Conservation (phyloP, 35 echinoderm and acorn worm genomes). For the Apostichopus californicus region DNA sequence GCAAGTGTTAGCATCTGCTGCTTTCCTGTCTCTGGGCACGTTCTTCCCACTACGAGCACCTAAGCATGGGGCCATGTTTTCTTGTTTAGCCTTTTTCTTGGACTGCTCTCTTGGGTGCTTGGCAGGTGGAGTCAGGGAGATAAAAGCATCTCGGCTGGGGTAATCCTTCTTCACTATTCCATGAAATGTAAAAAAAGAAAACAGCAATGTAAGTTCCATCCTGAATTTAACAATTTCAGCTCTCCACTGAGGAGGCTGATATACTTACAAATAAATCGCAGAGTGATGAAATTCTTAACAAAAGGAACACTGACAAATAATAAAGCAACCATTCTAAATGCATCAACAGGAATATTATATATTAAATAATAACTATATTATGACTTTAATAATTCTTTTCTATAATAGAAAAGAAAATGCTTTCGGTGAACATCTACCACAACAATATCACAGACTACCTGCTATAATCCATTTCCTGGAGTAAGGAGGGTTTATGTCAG, state of each 20-base stretch:
- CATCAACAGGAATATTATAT: too few species aligned
- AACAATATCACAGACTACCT: too few species aligned
- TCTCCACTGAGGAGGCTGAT: not conserved
- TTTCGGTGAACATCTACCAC: too few species aligned
- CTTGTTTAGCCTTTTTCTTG: not conserved
- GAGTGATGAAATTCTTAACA: not conserved
- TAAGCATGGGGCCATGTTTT: not conserved
- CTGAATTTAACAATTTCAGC: not conserved
- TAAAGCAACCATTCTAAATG: too few species aligned
- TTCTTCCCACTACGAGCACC: not conserved
- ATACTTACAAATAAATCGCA: not conserved
- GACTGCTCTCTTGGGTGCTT: not conserved
- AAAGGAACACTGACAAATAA: too few species aligned
- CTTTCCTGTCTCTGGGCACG: not conserved
- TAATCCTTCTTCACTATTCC: not conserved
- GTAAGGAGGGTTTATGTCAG: too few species aligned
- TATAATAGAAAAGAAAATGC: too few species aligned
- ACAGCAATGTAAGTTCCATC: too few species aligned
- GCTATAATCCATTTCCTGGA: too few species aligned
- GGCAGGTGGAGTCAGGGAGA: not conserved
- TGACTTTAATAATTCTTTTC: too few species aligned
- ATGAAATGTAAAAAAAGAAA: not conserved
- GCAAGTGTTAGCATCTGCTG: not conserved
- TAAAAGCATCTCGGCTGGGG: constrained; percentile 8
- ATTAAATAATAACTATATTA: too few species aligned